phyloP scores from a whole-genome alignment of 2,888 invertebrate genomes.

The Zygaena filipendulae region DNA sequence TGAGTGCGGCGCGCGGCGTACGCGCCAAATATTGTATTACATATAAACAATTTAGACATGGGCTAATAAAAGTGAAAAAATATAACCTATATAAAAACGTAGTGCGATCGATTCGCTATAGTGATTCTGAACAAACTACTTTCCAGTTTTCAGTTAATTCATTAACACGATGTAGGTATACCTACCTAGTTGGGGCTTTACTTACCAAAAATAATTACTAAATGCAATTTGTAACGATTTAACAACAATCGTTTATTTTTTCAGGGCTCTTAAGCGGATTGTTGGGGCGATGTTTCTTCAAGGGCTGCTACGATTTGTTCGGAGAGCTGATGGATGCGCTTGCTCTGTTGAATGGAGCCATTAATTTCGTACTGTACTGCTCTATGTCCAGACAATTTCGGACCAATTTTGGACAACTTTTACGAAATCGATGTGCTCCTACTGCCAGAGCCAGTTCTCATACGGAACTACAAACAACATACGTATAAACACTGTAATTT shows the following conservation, averaged over 20 bases:
- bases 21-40: too few relatives aligned
- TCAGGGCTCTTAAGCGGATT: slow-evolving; percentile 73
- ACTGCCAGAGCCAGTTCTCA: slow-evolving; percentile 59
- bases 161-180: too few relatives aligned
- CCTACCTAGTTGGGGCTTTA: too few relatives aligned
- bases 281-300: slow-evolving; percentile 77
- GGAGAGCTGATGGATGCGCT: slow-evolving; percentile 91
- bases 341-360: slow-evolving; percentile 90
- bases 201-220: too few relatives aligned
- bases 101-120: too few relatives aligned
- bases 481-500: slow-evolving; percentile 67
- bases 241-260: slow-evolving; percentile 8
- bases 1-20: too few relatives aligned
- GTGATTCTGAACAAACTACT: too few relatives aligned
- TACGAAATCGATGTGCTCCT: slow-evolving; percentile 69
- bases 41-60: too few relatives aligned
- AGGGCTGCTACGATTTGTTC: slow-evolving; percentile 81
- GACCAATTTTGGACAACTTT: slow-evolving; percentile 78
- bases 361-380: slow-evolving; percentile 95
- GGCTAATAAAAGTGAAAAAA: too few relatives aligned
- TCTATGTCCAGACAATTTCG: slow-evolving; percentile 95
- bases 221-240: too few relatives aligned
- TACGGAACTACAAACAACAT: slow-evolving; percentile 73
- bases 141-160: too few relatives aligned
- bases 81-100: too few relatives aligned